Evolutionary conservation across 2,888 invertebrate species (phyloP), one percentile per base, ranked within the genome.

Genomic region (Silvanus unidentatus): DNA sequence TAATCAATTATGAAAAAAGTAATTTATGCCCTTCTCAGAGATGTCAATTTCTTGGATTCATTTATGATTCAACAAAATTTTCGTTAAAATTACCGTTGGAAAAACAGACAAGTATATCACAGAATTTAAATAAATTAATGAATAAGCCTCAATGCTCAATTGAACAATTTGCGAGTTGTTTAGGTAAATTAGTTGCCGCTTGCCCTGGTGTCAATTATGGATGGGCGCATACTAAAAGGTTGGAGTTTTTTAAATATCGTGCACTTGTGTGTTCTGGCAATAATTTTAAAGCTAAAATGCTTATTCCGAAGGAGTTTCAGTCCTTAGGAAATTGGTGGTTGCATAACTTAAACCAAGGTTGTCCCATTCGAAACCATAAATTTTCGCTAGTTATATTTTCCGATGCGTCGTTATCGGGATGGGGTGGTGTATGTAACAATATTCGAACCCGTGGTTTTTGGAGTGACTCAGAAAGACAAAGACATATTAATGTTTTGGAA

Each of bases 401-500:
- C 12, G 49, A 49, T 15, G 39, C 46, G 5, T 49, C 45, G 10
- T 34, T 4, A 16, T 43, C 47, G n/a, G 49, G 49, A 4, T 49
- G 43, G 49, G 46, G 49, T 8, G 44, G 35, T 6, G 2, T 32
- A 2, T 49, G 40, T 22, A 13, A 30, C 8, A 13, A 30, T 28
- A 13, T 37, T 14, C 4, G 9, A 12, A 42, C 47, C n/a, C 47
- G 32, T 6, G 49, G 49, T 2, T 43, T 43, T 27, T 49, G 49
- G 44, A 36, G 8, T 13, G 11, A 30, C 10, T 15, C 2, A 12
- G 49, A 42, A 45, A 2, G 14, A 9, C 22, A 43, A 14, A 22
- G 10, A 15, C 49, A 49, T 34, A 46, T 49, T 8, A 49, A 48
- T 43, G 43, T 46, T 40, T 30, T 48, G 6, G 48, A 48, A 34